These are phyloP conservation scores for Exocentrus adspersus DNA, from an alignment of 2,888 invertebrate species.

Conservation along the genomic window DNA sequence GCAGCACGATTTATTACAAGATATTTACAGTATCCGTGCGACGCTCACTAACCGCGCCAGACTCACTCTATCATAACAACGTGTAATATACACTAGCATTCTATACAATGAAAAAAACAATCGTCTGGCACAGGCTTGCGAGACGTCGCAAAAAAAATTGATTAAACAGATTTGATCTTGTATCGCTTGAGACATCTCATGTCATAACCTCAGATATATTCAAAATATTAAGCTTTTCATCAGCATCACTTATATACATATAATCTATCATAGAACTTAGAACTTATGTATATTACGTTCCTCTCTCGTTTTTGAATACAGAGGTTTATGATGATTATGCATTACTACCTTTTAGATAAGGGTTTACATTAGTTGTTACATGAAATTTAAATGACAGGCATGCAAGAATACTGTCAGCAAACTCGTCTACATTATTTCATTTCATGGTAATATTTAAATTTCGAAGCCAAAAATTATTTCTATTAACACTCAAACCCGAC, in stretches of 20 bases:
- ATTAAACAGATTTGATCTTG: slow-evolving; percentile 37
- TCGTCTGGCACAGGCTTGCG: slow-evolving; percentile 31
- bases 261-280: slow-evolving; percentile 41
- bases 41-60: slow-evolving; percentile 40
- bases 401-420: neutral
- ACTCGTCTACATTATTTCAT: slow-evolving; percentile 15
- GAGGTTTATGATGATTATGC: slow-evolving; percentile 42
- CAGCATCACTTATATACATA: slow-evolving; percentile 44
- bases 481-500: neutral
- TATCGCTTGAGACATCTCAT: slow-evolving; percentile 41
- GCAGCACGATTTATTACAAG: slow-evolving; percentile 54
- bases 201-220: slow-evolving; percentile 40
- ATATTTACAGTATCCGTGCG: slow-evolving; percentile 48
- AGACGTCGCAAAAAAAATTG: slow-evolving; percentile 15
- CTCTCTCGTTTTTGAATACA: slow-evolving; percentile 37
- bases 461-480: too few species aligned
- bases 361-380: slow-evolving; percentile 10
- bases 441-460: neutral
- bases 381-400: neutral
- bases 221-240: slow-evolving; percentile 44
- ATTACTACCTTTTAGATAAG: slow-evolving; percentile 22
- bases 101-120: slow-evolving; percentile 32
- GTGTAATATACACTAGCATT: slow-evolving; percentile 45
- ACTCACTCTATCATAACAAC: slow-evolving; percentile 42
- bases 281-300: slow-evolving; percentile 32